Percentiles rank a stretch among this genome's conserved stretches.
phyloP scores from a whole-genome alignment of 1,140 invertebrate species.

The Drosophila simulans region DNA sequence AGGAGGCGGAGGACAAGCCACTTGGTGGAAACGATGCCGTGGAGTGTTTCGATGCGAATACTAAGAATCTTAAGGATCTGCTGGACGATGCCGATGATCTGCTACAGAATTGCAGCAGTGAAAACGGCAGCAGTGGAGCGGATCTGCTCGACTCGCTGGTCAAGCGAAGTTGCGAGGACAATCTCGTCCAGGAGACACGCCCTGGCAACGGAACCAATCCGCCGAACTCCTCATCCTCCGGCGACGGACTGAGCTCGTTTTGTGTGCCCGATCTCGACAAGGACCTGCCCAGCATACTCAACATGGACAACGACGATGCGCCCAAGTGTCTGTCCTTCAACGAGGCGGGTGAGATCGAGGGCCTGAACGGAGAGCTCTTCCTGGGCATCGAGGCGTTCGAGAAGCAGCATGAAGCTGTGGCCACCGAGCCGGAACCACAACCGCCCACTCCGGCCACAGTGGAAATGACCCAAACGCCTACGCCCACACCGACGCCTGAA shows the following conservation, averaged over 20 bases:
- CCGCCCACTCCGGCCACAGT: slow-evolving; percentile 53
- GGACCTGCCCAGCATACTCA: slow-evolving; percentile 67
- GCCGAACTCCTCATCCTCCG: slow-evolving; percentile 4
- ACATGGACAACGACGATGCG: slow-evolving; percentile 85
- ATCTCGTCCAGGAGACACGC: slow-evolving; percentile 68
- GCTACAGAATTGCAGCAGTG: slow-evolving; percentile 86
- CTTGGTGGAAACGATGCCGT: slow-evolving; percentile 4
- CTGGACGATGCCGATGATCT: slow-evolving; percentile 84
- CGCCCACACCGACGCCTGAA: slow-evolving; percentile 40
- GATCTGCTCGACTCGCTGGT: slow-evolving; percentile 87
- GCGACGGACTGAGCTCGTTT: slow-evolving; percentile 49
- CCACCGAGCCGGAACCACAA: slow-evolving; percentile 18
- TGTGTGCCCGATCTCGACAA: slow-evolving; percentile 85
- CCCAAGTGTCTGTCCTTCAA: slow-evolving; percentile 84
- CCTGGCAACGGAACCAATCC: slow-evolving; percentile 31
- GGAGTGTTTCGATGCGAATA: slow-evolving; percentile 65
- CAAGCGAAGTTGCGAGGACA: slow-evolving; percentile 87
- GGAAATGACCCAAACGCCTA: slow-evolving; percentile 50
- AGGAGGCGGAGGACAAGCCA: slow-evolving; percentile 12
- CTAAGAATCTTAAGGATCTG: slow-evolving; percentile 81
- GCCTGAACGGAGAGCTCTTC: slow-evolving; percentile 78
- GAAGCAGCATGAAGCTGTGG: slow-evolving; percentile 58
- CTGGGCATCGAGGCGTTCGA: slow-evolving; percentile 73
- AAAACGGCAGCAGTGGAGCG: slow-evolving; percentile 84
- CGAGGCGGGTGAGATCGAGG: slow-evolving; percentile 83